Evolutionary conservation across 2,888 invertebrate genomes (phyloP).

Genomic region (Brachypterus glaber): DNA sequence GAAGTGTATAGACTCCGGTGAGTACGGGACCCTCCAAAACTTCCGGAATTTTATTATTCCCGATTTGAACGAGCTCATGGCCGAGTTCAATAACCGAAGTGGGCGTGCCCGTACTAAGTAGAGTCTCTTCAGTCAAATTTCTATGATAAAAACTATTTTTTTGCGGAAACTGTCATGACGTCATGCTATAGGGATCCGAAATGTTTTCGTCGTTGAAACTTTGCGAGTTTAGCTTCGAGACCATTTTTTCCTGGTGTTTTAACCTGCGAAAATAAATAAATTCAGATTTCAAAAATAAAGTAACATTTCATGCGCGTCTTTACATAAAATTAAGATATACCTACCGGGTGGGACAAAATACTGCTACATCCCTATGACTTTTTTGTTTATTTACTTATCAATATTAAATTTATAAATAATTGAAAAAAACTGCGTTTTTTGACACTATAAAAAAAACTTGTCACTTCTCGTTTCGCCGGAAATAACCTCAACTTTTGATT

Average conservation of each 20-base stretch:
- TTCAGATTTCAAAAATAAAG: too few relatives aligned
- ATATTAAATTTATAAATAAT: too few relatives aligned
- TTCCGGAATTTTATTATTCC: slow-evolving; percentile 34
- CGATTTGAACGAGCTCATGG: slow-evolving; percentile 34
- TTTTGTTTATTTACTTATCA: too few relatives aligned
- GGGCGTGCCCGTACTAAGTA: slow-evolving; percentile 47
- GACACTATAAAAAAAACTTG: too few relatives aligned
- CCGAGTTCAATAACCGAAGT: slow-evolving; percentile 38
- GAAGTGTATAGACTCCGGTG: slow-evolving; percentile 48
- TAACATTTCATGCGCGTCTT: too few relatives aligned
- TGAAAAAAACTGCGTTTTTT: too few relatives aligned
- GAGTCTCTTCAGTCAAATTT: slow-evolving; percentile 50
- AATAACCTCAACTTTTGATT: too few relatives aligned
- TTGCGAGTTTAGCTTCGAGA: slow-evolving; percentile 37
- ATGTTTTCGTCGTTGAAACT: slow-evolving; percentile 53
- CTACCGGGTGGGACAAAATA: too few relatives aligned
- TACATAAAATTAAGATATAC: too few relatives aligned
- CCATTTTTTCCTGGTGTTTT: slow-evolving; percentile 52
- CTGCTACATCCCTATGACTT: too few relatives aligned
- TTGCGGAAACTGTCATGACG: slow-evolving; percentile 63
- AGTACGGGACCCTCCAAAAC: slow-evolving; percentile 39
- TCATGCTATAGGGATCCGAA: slow-evolving; percentile 57
- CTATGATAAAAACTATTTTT: slow-evolving; percentile 47
- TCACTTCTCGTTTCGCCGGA: too few relatives aligned
- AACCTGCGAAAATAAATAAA: too few relatives aligned